Evolutionary conservation across 2,888 invertebrate species (phyloP).

Genomic region (Hydrotaea diabolus): DNA sequence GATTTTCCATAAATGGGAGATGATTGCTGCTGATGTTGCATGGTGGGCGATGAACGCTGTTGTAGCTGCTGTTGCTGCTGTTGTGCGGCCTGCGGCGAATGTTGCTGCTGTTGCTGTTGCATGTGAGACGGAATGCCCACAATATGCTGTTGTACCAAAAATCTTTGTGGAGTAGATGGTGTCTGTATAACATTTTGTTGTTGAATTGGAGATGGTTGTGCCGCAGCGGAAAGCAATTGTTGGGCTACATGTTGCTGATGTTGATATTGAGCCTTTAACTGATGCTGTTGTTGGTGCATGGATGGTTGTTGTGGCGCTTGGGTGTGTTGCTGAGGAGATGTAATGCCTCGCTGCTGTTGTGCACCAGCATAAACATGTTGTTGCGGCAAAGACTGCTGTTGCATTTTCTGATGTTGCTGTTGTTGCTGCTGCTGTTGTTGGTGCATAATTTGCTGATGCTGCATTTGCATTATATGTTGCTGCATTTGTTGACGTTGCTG

Average conservation of each 20-base stretch:
- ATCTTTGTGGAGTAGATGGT: constrained; percentile 73
- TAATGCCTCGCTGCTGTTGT: constrained; percentile 51
- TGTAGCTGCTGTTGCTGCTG: constrained; percentile 46
- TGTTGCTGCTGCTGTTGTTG: constrained; percentile 63
- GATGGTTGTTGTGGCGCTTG: constrained; percentile 66
- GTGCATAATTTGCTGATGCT: constrained; percentile 66
- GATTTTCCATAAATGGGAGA: constrained; percentile 73
- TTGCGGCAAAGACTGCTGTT: constrained; percentile 67
- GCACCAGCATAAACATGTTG: constrained; percentile 6
- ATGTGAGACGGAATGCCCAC: constrained; percentile 68
- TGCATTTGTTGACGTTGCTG: constrained; percentile 70
- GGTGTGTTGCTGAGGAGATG: constrained; percentile 65
- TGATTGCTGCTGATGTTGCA: constrained; percentile 67
- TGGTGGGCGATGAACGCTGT: constrained; percentile 39
- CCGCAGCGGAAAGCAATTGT: constrained; percentile 4
- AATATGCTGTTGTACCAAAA: constrained; percentile 75
- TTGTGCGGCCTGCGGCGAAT: constrained; percentile 44
- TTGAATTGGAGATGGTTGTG: constrained; percentile 58
- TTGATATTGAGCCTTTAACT: constrained; percentile 58
- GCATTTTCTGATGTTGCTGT: constrained; percentile 72
- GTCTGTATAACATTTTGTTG: constrained; percentile 75
- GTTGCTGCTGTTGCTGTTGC: constrained; percentile 46
- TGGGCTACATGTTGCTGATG: constrained; percentile 65
- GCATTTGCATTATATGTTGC: constrained; percentile 67
- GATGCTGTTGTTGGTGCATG: constrained; percentile 57